Evolutionary conservation across 1,140 invertebrate genomes (phyloP).

Genomic region (Heliconius hermathena): DNA sequence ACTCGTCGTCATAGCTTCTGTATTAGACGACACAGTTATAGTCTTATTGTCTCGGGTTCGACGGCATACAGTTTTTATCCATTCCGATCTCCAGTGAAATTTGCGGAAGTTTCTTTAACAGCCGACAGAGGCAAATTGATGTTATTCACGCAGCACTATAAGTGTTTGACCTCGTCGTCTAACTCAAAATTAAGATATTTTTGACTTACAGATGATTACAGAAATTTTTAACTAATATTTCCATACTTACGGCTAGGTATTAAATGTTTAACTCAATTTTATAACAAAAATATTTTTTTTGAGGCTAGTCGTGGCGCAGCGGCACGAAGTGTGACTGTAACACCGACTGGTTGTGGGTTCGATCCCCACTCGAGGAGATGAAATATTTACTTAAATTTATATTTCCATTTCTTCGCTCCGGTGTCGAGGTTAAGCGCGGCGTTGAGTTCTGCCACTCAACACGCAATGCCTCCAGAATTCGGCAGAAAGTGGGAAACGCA

Average conservation of each 20-base stretch:
- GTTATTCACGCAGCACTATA: background rate
- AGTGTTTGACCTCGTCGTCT: background rate
- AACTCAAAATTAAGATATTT: background rate
- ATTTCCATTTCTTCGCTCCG: too few species aligned
- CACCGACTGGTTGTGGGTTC: too few species aligned
- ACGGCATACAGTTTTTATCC: conserved; percentile 44
- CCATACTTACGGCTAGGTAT: background rate
- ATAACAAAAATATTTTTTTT: background rate
- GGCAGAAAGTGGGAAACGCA: too few species aligned
- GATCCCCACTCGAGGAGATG: too few species aligned
- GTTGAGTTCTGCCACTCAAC: too few species aligned
- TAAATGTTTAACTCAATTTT: background rate
- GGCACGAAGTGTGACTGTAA: too few species aligned
- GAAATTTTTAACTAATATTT: background rate
- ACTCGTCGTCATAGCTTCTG: conserved; percentile 6
- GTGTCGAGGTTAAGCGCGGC: too few species aligned
- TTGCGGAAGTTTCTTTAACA: conserved; percentile 33
- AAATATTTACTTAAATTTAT: too few species aligned
- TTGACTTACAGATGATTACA: background rate
- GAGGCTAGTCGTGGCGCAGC: too few species aligned
- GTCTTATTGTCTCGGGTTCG: conserved; percentile 48
- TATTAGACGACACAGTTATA: conserved; percentile 42
- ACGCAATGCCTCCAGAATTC: too few species aligned
- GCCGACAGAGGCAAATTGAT: conserved; percentile 32
- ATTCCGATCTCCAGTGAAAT: conserved; percentile 45